These are phyloP conservation scores for Octomys mimax DNA, from an alignment of 2,797 vertebrate species.

Conservation along the genomic window DNA sequence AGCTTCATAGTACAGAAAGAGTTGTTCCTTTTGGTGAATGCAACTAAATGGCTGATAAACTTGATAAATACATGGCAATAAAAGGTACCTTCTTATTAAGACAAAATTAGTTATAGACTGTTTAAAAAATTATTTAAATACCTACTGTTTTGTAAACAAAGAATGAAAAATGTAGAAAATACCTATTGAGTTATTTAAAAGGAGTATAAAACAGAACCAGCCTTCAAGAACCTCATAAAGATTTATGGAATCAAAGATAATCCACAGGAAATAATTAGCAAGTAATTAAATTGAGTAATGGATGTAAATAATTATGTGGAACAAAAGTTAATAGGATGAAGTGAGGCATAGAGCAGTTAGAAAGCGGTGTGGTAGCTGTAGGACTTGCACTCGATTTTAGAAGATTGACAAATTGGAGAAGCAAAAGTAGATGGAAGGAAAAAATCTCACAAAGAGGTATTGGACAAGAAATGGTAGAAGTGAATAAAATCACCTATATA, in stretches of 20 bases:
- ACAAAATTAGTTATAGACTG: background rate
- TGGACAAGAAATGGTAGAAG: background rate
- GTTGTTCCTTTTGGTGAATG: background rate
- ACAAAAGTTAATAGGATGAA: constrained; percentile 9
- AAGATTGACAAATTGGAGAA: constrained; percentile 8
- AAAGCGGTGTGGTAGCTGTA: background rate
- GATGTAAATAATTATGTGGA: constrained; percentile 20
- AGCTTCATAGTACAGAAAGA: background rate
- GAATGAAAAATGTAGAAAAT: background rate
- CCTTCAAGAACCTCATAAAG: constrained; percentile 13
- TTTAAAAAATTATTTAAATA: background rate
- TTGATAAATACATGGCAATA: background rate
- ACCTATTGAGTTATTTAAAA: background rate
- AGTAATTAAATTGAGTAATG: constrained; percentile 29
- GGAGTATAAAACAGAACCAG: constrained; percentile 20
- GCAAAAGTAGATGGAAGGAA: background rate
- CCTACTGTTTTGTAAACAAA: constrained; percentile 28
- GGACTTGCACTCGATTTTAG: background rate
- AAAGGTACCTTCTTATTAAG: background rate
- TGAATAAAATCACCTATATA: background rate
- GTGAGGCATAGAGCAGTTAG: background rate
- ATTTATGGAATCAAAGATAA: constrained; percentile 11
- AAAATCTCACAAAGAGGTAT: background rate
- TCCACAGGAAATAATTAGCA: constrained; percentile 37
- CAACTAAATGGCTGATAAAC: background rate